Percentiles rank a stretch among this genome's conserved stretches.
Evolutionary conservation across 1,140 invertebrate genomes (phyloP).

Genomic region (Drosophila micromelanica): DNA sequence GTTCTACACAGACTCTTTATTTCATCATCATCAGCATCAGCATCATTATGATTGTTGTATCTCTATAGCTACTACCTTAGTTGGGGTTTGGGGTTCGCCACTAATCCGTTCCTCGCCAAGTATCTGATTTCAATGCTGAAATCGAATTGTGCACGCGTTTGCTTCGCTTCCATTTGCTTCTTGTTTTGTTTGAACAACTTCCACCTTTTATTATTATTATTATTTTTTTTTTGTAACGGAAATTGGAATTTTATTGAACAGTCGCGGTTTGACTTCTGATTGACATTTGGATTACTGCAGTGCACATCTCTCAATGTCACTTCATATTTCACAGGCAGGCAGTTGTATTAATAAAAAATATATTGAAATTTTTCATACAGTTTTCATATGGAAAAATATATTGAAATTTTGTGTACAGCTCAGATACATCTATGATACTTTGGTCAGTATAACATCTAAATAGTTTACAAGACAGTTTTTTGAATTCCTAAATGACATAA

Average conservation of each 20-base stretch:
- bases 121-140: slow-evolving; percentile 76
- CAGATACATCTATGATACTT: too few species aligned
- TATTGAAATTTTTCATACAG: background rate
- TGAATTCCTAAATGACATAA: too few species aligned
- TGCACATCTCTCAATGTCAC: slow-evolving; percentile 47
- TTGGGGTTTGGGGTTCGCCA: slow-evolving; percentile 21
- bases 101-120: slow-evolving; percentile 26
- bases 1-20: slow-evolving; percentile 5
- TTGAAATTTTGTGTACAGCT: too few species aligned
- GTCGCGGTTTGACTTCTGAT: slow-evolving; percentile 75
- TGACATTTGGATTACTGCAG: slow-evolving; percentile 63
- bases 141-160: slow-evolving; percentile 64
- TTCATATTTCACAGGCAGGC: slow-evolving; percentile 62
- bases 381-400: too few species aligned
- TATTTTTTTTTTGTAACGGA: slow-evolving; percentile 50
- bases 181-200: slow-evolving; percentile 25
- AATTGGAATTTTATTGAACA: slow-evolving; percentile 69
- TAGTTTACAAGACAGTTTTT: too few species aligned
- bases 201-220: slow-evolving; percentile 30
- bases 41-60: slow-evolving; percentile 5
- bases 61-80: slow-evolving; percentile 45
- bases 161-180: slow-evolving; percentile 49
- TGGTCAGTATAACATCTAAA: too few species aligned
- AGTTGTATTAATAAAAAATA: too few species aligned
- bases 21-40: background rate